A percentile compares a stretch with the other conserved stretches of the same genome.
These are phyloP conservation scores for Phoenoteleia sp. DNA, from an alignment of 2,888 invertebrate species.

Conservation along the genomic window DNA sequence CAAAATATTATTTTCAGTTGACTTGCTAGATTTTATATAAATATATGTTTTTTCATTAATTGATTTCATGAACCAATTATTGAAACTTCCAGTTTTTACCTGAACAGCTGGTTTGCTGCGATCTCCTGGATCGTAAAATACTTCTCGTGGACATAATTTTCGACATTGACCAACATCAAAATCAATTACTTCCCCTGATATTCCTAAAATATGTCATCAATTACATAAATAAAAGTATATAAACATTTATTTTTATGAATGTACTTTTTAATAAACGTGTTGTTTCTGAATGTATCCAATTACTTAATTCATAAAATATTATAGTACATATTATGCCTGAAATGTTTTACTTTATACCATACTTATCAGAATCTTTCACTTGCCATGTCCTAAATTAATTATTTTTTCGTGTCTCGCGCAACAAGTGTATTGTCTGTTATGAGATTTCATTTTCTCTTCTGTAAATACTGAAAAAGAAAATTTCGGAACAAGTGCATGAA, in stretches of 20 bases:
- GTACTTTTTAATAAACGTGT: no score
- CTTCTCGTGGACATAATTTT: slow-evolving; percentile 82
- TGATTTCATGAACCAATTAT: no score
- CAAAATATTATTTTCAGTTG: no score
- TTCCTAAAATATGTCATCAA: slow-evolving; percentile 78
- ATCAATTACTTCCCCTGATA: slow-evolving; percentile 84
- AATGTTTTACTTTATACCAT: slow-evolving; percentile 8
- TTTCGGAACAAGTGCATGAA: no score
- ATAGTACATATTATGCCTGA: background rate
- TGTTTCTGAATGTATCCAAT: no score
- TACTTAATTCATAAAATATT: no score
- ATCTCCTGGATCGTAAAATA: slow-evolving; percentile 84
- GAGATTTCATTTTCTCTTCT: slow-evolving; percentile 67
- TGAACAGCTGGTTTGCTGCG: slow-evolving; percentile 83
- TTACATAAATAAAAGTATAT: no score
- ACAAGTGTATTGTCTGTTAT: slow-evolving; percentile 77
- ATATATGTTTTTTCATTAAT: no score
- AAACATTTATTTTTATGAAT: no score
- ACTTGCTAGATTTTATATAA: no score
- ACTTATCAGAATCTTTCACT: slow-evolving; percentile 70
- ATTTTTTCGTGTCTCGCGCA: slow-evolving; percentile 84
- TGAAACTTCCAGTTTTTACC: slow-evolving; percentile 76
- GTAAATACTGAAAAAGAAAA: slow-evolving; percentile 68
- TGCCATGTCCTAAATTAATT: slow-evolving; percentile 83
- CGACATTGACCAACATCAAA: slow-evolving; percentile 85